Conservation (phyloP, 2,888 invertebrate genomes). For the Catocala nupta region DNA sequence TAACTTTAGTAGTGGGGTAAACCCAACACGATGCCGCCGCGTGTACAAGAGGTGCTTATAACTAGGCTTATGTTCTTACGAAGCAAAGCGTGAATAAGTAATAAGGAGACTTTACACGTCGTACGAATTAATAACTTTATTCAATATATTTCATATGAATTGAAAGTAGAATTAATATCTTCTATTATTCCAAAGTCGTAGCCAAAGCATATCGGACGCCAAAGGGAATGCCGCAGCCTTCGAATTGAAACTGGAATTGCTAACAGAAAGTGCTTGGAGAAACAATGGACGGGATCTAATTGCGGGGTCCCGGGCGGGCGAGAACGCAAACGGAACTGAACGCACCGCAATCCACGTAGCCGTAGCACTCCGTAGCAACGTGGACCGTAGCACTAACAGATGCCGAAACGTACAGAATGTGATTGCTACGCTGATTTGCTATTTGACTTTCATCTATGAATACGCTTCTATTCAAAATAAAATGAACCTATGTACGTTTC, state of each 20-base stretch:
- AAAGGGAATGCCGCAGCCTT: conserved; percentile 58
- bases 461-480: neutral
- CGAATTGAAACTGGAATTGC: conserved; percentile 67
- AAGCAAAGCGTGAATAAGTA: conserved; percentile 28
- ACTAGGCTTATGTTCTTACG: neutral
- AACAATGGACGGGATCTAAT: conserved; percentile 66
- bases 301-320: conserved; percentile 52
- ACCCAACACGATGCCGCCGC: conserved; percentile 3
- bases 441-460: conserved; percentile 6
- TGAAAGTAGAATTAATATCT: conserved; percentile 42
- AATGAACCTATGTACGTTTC: no score
- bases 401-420: conserved; percentile 39
- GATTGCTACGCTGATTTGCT: conserved; percentile 38
- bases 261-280: conserved; percentile 69
- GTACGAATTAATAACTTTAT: conserved; percentile 30
- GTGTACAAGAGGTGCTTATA: conserved; percentile 2
- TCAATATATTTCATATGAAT: conserved; percentile 34
- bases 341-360: conserved; percentile 55
- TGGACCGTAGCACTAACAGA: conserved; percentile 25
- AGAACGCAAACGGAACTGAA: conserved; percentile 58
- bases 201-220: conserved; percentile 40
- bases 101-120: conserved; percentile 33
- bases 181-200: conserved; percentile 45
- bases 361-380: conserved; percentile 44
- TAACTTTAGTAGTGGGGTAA: conserved; percentile 1